Base-by-base conservation (phyloP, 2,113 vertebrate genomes). In the Sapayoa aenigma region DNA sequence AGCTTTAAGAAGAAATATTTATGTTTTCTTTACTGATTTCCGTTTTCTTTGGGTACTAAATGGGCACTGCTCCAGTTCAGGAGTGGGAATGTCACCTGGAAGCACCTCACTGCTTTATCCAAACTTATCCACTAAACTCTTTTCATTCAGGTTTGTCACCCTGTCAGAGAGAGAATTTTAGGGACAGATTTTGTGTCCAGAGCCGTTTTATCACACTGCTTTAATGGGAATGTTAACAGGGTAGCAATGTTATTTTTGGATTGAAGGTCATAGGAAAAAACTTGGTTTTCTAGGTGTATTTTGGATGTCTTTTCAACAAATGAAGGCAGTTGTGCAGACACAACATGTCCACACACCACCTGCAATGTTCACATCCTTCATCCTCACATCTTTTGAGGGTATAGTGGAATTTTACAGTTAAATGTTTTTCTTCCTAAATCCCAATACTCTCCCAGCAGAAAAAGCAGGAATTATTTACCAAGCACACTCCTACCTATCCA, bases 341-440 rank as follows among this genome's bases (percentile, higher is more conserved):
- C 5, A 17, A 19, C 1, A 5, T 30, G 18, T 35, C 12, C 1
- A 1, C 33, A 37, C 5, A 19, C 20, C 42, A 18, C 22, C 33
- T 71, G 41, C 19, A 62, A 27, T 0, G 0, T n/a, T 58, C 42
- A 17, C 9, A 17, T 14, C 31, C n/a, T 46, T 69, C 23, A 60
- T 25, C 31, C 17, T 47, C 41, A 6, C 9, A 7, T 7, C 19
- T 47, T 73, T 72, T 14, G 28, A 65, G 1, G 2, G 20, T 56
- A 17, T 0, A 74, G 30, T 14, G 28, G 53, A 44, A n/a, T 37
- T 3, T 18, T 24, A 39, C 0, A 0, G 24, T 44, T 41, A 47
- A 73, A 37, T 19, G 15, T 3, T 58, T 46, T 33, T 68, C 11
- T 66, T 67, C 71, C n/a, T 14, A 71, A 74, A 75, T 25, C 46